These are phyloP conservation scores for Gavialis gangeticus DNA, from an alignment of 2,113 vertebrate species.

Conservation along the genomic window DNA sequence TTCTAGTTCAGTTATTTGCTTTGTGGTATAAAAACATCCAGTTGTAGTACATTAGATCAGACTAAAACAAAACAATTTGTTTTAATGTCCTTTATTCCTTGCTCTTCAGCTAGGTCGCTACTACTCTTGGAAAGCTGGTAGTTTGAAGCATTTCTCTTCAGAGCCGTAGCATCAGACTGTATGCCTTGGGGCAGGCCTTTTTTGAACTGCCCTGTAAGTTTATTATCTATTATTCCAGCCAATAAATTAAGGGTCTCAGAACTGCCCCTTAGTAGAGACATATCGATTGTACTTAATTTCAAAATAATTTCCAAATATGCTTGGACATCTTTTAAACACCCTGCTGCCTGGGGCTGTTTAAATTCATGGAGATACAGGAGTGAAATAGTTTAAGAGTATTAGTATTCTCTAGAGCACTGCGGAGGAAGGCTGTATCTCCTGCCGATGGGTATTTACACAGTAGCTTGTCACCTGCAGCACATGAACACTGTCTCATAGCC, in stretches of 20 bases:
- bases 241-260: accelerated
- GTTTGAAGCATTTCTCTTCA: neutral
- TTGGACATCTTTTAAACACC: neutral
- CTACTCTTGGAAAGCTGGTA: neutral
- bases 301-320: neutral
- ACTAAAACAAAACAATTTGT: accelerated
- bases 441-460: accelerated
- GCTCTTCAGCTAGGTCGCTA: accelerated
- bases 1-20: neutral
- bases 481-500: neutral
- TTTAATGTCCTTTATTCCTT: accelerated
- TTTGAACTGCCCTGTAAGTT: neutral
- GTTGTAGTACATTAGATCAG: neutral
- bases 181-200: neutral
- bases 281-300: neutral
- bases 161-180: neutral
- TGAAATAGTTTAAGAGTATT: too few relatives aligned
- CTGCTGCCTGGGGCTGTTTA: neutral
- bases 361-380: neutral
- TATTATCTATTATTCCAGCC: neutral
- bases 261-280: neutral
- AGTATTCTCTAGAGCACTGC: too few relatives aligned
- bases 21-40: accelerated
- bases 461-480: accelerated
- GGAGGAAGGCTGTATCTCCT: neutral